These are phyloP conservation scores for Tenodera sinensis DNA, from an alignment of 2,888 invertebrate species.

Conservation along the genomic window DNA sequence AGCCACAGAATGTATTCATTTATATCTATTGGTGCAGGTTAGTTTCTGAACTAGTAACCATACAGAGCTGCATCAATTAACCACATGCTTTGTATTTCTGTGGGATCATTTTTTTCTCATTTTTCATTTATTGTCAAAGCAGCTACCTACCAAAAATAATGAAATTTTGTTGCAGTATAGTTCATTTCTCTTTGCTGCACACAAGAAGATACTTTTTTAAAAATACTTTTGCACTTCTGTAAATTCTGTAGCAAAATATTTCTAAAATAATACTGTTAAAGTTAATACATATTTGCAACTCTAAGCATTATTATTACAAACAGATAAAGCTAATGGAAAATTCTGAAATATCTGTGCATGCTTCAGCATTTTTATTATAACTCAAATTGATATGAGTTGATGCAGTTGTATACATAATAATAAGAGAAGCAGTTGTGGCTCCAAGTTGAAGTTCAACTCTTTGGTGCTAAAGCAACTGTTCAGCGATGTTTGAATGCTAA, in stretches of 20 bases:
- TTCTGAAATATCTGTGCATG: no score
- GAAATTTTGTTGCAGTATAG: not conserved
- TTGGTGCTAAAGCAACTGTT: no score
- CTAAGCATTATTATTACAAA: no score
- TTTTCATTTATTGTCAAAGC: not conserved
- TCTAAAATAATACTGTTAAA: no score
- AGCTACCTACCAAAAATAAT: not conserved
- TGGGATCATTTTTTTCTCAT: not conserved
- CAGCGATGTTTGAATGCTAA: no score
- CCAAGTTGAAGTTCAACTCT: no score
- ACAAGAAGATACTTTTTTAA: not conserved
- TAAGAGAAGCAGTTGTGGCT: no score
- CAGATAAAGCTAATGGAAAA: no score
- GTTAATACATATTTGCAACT: no score
- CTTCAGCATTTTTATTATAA: no score
- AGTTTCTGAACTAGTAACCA: not conserved
- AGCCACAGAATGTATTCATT: not conserved
- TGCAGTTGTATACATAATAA: no score
- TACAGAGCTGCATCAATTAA: not conserved
- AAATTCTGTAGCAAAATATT: not conserved
- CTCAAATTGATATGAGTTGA: no score
- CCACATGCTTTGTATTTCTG: not conserved
- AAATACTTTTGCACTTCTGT: not conserved
- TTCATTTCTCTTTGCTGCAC: not conserved
- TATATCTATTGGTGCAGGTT: not conserved